Evolutionary conservation across 1,140 invertebrate genomes (phyloP).

Genomic region (Bombus pascuorum): DNA sequence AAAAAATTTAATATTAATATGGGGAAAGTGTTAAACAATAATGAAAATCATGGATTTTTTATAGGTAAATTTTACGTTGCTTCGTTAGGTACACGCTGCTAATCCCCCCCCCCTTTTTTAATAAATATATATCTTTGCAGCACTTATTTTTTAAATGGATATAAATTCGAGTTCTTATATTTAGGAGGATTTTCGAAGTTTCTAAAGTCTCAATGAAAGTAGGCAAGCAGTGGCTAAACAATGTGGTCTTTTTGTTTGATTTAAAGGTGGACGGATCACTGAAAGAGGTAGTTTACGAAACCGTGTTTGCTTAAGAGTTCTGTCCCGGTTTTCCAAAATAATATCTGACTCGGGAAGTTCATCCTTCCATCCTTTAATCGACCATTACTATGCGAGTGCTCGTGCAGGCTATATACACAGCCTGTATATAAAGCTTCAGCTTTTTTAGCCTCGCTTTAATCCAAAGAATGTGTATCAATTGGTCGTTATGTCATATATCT

Average conservation of each 20-base stretch:
- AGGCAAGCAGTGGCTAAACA: slow-evolving; percentile 21
- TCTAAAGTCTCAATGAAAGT: slow-evolving; percentile 15
- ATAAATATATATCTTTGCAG: not conserved
- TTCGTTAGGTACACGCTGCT: too few relatives aligned
- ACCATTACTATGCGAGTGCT: not conserved
- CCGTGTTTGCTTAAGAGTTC: slow-evolving; percentile 29
- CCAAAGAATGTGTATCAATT: too few relatives aligned
- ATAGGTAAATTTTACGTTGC: too few relatives aligned
- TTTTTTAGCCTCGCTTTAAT: not conserved
- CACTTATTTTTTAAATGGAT: too few relatives aligned
- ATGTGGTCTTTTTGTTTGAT: slow-evolving; percentile 34
- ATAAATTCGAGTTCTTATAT: not conserved
- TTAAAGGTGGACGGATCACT: slow-evolving; percentile 17
- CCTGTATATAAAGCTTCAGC: not conserved
- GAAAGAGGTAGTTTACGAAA: slow-evolving; percentile 31
- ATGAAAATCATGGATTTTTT: not conserved
- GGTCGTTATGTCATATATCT: not conserved
- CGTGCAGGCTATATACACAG: too few relatives aligned
- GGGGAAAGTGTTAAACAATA: not conserved
- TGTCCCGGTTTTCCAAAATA: slow-evolving; percentile 36
- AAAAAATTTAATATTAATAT: too few relatives aligned
- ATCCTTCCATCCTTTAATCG: not conserved
- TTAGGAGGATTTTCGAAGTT: slow-evolving; percentile 22
- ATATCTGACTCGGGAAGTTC: not conserved
- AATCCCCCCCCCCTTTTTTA: not conserved